phyloP scores from a whole-genome alignment of 2,797 vertebrate genomes.

The Numenius phaeopus region DNA sequence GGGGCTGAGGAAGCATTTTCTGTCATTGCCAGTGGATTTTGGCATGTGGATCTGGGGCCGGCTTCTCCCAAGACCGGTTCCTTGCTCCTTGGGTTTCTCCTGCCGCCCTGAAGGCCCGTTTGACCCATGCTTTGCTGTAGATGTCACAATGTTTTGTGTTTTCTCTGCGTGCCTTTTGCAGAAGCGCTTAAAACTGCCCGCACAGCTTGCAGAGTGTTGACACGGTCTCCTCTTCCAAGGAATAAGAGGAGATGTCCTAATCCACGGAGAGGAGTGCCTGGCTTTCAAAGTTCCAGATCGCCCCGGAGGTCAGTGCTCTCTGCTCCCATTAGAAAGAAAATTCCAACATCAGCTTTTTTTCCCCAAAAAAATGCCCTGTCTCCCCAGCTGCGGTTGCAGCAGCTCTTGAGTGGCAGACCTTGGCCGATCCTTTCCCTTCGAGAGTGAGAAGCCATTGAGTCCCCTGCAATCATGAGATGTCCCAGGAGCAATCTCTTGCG shows the following conservation, averaged over 20 bases:
- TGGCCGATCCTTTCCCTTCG: background rate
- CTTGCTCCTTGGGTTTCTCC: background rate
- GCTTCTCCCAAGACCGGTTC: background rate
- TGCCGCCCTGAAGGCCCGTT: background rate
- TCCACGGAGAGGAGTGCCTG: background rate
- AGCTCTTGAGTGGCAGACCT: background rate
- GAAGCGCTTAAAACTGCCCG: background rate
- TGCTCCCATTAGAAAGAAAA: background rate
- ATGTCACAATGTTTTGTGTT: background rate
- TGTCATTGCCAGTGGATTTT: background rate
- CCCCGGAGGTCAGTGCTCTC: background rate
- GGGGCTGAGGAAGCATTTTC: background rate
- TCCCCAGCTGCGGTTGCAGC: background rate
- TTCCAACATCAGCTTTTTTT: background rate
- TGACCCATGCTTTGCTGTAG: background rate
- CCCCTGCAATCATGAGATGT: background rate
- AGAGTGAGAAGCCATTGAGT: background rate
- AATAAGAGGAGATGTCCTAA: background rate
- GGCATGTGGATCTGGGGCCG: background rate
- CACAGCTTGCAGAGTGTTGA: background rate
- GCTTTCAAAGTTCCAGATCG: background rate
- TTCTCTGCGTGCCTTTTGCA: background rate
- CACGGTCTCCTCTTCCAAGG: background rate
- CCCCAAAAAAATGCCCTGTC: background rate
- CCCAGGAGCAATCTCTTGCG: background rate